Evolutionary conservation across 2,113 vertebrate genomes (phyloP).

Genomic region (Zosterops japonicus): DNA sequence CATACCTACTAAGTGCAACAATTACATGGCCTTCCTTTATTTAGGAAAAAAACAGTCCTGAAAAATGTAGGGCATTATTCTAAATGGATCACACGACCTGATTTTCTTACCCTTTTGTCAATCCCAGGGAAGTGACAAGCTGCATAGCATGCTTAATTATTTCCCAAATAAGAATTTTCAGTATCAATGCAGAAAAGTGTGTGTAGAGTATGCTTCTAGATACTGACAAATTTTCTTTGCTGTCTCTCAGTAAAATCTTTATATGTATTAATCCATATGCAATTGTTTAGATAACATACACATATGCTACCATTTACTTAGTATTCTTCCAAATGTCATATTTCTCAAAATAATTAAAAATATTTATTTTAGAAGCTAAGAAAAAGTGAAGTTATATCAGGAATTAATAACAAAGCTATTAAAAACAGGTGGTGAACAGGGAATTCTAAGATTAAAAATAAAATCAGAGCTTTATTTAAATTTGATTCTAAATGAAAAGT

Average conservation of each 20-base stretch:
- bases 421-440: not conserved
- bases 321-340: not conserved
- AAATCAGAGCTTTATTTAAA: slow-evolving; percentile 30
- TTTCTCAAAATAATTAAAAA: not conserved
- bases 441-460: not conserved
- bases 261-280: not conserved
- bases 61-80: not conserved
- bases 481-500: not conserved
- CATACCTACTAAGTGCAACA: not conserved
- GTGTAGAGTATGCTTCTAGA: not conserved
- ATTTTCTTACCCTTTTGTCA: not conserved
- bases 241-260: not conserved
- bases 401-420: not conserved
- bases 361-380: not conserved
- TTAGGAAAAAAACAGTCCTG: not conserved
- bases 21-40: not conserved
- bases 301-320: not conserved
- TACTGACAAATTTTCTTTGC: not conserved
- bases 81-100: not conserved
- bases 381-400: not conserved
- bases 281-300: not conserved
- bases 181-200: not conserved
- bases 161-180: not conserved
- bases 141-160: not conserved
- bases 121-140: not conserved